These are phyloP conservation scores for Macroteleia sp. DNA, from an alignment of 2,888 invertebrate genomes.

Conservation along the genomic window DNA sequence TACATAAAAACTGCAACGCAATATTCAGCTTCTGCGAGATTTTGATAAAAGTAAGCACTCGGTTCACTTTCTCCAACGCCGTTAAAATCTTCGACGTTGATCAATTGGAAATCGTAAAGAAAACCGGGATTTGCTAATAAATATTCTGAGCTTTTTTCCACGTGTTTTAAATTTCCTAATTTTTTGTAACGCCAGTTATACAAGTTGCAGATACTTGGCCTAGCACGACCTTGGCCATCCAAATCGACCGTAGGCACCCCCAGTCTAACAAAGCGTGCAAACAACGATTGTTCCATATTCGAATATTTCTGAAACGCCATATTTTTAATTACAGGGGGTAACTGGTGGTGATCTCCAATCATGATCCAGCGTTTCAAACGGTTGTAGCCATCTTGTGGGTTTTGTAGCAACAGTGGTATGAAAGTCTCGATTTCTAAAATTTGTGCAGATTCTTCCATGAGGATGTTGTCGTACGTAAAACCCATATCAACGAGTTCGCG, in stretches of 20 bases:
- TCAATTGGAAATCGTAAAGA: conserved; percentile 95
- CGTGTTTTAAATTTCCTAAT: conserved; percentile 96
- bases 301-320: conserved; percentile 99
- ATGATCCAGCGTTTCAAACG: conserved; percentile 99
- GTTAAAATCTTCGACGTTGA: conserved; percentile 98
- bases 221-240: conserved; percentile 98
- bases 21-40: conserved; percentile 96
- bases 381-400: conserved; percentile 97
- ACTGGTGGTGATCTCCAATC: conserved; percentile 99
- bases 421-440: conserved; percentile 99
- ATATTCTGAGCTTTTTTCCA: conserved; percentile 93
- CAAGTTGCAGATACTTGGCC: conserved; percentile 95
- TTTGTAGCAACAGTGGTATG: conserved; percentile 98
- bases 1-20: conserved; percentile 99
- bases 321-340: conserved; percentile 99
- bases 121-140: conserved; percentile 96
- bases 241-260: conserved; percentile 98
- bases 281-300: conserved; percentile 99
- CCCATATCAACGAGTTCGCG: conserved; percentile 97
- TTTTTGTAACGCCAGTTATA: conserved; percentile 99
- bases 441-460: conserved; percentile 99
- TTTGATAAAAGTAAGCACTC: conserved; percentile 99
- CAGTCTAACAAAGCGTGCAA: conserved; percentile 96
- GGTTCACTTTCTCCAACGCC: conserved; percentile 98
- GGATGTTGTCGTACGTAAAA: conserved; percentile 98